phyloP scores from a whole-genome alignment of 2,113 vertebrate species.

The Ctenomys sociabilis region DNA sequence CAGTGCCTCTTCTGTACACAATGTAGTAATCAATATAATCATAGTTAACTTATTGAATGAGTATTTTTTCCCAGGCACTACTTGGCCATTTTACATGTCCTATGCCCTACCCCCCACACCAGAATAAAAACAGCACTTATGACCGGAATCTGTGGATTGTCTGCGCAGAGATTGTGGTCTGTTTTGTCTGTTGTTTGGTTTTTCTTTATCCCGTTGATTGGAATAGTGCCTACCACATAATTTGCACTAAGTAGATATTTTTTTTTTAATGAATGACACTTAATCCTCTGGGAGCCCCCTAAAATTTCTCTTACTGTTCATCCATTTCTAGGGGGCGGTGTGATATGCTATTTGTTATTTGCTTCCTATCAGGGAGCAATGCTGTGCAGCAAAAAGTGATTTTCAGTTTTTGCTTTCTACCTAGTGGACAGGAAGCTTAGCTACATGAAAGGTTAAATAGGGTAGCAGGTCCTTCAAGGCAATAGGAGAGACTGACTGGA shows the following conservation, averaged over 20 bases:
- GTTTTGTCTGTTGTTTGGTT: background rate
- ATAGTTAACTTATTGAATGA: background rate
- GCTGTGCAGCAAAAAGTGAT: too few relatives aligned
- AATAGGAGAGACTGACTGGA: background rate
- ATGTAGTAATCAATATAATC: background rate
- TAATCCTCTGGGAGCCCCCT: background rate
- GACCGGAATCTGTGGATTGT: background rate
- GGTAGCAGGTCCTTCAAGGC: background rate
- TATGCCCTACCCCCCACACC: background rate
- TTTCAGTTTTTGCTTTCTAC: background rate
- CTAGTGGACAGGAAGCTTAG: background rate
- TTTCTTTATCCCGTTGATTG: background rate
- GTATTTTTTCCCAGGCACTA: background rate
- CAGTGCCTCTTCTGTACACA: background rate
- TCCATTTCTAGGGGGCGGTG: background rate
- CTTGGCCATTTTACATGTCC: background rate
- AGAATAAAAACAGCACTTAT: background rate
- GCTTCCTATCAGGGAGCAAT: background rate
- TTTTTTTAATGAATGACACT: background rate
- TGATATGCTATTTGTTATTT: accelerated
- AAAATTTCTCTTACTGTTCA: background rate
- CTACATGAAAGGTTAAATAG: background rate
- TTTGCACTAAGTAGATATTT: background rate
- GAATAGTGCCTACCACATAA: background rate
- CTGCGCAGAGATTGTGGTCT: background rate